These are phyloP conservation scores for Rousettus leschenaultii DNA, from an alignment of 2,113 vertebrate species.

Conservation along the genomic window DNA sequence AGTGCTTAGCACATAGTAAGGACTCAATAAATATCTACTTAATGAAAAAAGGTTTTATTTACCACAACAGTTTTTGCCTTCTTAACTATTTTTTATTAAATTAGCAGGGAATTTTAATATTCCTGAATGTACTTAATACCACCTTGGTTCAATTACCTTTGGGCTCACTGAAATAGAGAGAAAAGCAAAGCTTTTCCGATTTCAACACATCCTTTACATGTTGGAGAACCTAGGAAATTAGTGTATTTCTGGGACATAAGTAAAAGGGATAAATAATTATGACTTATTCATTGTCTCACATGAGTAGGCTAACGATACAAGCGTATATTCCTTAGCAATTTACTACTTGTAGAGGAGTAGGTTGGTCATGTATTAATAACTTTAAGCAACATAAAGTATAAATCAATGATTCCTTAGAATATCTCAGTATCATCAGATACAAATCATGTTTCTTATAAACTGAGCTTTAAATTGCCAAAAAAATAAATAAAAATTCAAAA, in stretches of 20 bases:
- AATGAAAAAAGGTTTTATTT: background rate
- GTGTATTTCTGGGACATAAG: background rate
- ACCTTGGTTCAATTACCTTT: background rate
- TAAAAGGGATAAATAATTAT: background rate
- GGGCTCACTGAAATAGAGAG: background rate
- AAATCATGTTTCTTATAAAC: slow-evolving; percentile 12
- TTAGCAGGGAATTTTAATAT: background rate
- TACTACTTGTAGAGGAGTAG: background rate
- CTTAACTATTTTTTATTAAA: background rate
- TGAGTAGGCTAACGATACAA: background rate
- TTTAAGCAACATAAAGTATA: background rate
- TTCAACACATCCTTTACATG: background rate
- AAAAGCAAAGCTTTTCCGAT: background rate
- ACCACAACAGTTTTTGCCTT: background rate
- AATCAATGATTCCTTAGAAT: background rate
- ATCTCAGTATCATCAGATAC: background rate
- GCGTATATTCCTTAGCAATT: background rate
- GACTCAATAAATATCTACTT: background rate
- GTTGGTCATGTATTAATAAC: background rate
- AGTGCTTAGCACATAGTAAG: background rate
- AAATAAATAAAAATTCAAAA: background rate
- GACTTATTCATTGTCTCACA: background rate
- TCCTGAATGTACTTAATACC: background rate
- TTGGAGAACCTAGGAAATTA: background rate
- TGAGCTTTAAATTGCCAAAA: background rate